These are phyloP conservation scores for Apamea sordens DNA, from an alignment of 2,888 invertebrate species.

Conservation along the genomic window DNA sequence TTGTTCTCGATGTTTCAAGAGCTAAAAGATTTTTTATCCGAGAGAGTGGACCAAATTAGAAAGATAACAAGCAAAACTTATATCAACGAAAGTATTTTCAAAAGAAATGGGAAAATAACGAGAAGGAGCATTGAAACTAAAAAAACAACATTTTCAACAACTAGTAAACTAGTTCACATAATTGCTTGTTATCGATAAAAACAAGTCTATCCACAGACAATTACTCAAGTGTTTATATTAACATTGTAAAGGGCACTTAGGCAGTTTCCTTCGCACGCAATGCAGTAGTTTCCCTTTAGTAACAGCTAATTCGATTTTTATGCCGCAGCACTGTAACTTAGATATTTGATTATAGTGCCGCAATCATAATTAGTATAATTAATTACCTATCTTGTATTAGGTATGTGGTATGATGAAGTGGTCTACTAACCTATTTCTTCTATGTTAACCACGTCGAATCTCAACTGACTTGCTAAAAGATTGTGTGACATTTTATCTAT, in stretches of 20 bases:
- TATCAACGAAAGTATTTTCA: background rate
- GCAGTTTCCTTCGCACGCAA: slow-evolving; percentile 62
- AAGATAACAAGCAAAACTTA: background rate
- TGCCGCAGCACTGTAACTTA: slow-evolving; percentile 32
- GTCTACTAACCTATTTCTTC: slow-evolving; percentile 10
- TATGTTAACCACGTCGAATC: background rate
- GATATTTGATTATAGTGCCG: slow-evolving; percentile 26
- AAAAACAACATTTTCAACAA: slow-evolving; percentile 14
- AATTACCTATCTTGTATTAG: background rate
- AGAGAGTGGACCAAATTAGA: background rate
- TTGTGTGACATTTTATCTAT: slow-evolving; percentile 8
- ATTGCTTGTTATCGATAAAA: slow-evolving; percentile 49
- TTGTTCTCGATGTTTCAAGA: background rate
- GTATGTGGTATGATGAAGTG: background rate
- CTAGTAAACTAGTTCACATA: slow-evolving; percentile 30
- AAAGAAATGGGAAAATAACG: background rate
- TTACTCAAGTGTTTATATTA: slow-evolving; percentile 59
- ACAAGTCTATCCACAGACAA: slow-evolving; percentile 41
- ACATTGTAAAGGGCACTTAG: slow-evolving; percentile 59
- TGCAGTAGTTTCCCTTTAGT: slow-evolving; percentile 68
- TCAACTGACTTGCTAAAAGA: slow-evolving; percentile 1
- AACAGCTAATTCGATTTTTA: slow-evolving; percentile 63
- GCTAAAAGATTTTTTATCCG: background rate
- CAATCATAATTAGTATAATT: slow-evolving; percentile 13
- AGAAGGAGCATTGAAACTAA: background rate